Evolutionary conservation across 2,797 vertebrate species (phyloP).

Genomic region (Coccyzus lansbergi): DNA sequence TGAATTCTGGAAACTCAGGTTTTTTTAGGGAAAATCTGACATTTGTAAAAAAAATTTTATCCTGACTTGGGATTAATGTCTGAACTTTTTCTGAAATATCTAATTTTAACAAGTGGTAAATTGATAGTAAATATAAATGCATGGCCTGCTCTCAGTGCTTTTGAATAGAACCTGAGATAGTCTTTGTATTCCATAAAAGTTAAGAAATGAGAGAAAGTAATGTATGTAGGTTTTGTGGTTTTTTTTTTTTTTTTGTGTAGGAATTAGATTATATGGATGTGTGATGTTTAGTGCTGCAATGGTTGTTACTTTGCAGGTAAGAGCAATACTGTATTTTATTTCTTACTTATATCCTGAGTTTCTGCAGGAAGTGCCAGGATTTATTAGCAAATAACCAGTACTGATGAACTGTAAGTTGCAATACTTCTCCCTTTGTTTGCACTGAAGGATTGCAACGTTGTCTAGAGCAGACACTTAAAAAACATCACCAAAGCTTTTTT

Average conservation of each 20-base stretch:
- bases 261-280: not conserved
- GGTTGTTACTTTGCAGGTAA: not conserved
- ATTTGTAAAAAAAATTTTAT: not conserved
- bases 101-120: not conserved
- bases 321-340: not conserved
- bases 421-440: not conserved
- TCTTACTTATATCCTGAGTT: not conserved
- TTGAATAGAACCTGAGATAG: not conserved
- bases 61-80: not conserved
- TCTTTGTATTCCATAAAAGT: not conserved
- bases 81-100: not conserved
- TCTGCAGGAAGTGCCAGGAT: not conserved
- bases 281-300: not conserved
- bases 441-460: not conserved
- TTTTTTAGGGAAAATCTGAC: not conserved
- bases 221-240: not conserved
- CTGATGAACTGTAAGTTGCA: not conserved
- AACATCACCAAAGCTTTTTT: not conserved
- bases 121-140: not conserved
- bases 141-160: not conserved
- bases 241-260: not conserved
- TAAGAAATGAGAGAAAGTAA: not conserved
- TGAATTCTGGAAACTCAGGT: not conserved
- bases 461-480: not conserved
- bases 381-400: not conserved